phyloP scores from a whole-genome alignment of 2,797 vertebrate genomes.

The Dipus sagitta region DNA sequence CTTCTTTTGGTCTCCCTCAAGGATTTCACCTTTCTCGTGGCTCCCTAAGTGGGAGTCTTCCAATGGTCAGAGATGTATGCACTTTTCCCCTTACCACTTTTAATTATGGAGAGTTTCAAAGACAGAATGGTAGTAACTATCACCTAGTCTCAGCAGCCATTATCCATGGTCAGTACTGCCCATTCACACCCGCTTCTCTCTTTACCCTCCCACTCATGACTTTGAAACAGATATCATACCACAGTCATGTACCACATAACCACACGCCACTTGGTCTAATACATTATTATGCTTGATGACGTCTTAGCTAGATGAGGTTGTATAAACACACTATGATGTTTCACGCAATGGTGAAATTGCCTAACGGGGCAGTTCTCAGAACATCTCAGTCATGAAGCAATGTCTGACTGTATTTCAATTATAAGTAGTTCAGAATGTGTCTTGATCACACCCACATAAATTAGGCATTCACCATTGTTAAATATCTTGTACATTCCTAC shows the following conservation, averaged over 20 bases:
- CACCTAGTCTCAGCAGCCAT: background rate
- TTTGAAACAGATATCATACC: background rate
- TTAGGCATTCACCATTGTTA: conserved; percentile 7
- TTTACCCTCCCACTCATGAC: background rate
- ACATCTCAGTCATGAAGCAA: background rate
- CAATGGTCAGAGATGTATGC: background rate
- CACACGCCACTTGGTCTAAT: background rate
- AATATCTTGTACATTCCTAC: background rate
- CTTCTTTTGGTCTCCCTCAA: background rate
- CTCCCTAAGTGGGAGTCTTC: background rate
- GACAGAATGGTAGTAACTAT: background rate
- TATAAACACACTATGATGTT: background rate
- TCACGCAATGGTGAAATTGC: background rate
- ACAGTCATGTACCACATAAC: background rate
- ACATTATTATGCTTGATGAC: background rate
- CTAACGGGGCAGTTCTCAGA: background rate
- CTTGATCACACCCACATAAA: background rate
- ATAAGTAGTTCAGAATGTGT: conserved; percentile 51
- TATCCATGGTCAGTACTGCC: background rate
- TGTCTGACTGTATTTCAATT: background rate
- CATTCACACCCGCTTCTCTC: background rate
- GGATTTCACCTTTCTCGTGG: background rate
- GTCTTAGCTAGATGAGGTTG: background rate
- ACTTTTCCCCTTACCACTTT: background rate
- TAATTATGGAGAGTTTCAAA: conserved; percentile 24